These are phyloP conservation scores for Nesidiocoris tenuis DNA, from an alignment of 2,888 invertebrate genomes.

Conservation along the genomic window DNA sequence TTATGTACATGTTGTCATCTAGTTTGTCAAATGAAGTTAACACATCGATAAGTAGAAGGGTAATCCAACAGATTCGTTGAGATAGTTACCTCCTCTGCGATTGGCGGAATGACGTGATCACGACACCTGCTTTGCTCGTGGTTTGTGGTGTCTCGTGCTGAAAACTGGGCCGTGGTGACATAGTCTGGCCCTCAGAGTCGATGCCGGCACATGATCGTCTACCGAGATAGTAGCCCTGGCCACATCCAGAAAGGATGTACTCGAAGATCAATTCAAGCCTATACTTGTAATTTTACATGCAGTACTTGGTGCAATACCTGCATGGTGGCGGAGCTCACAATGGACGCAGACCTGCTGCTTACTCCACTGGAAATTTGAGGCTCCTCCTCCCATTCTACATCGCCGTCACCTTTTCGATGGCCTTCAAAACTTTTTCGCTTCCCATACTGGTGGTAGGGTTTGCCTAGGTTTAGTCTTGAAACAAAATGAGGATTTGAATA, in stretches of 20 bases:
- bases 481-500: too few species aligned
- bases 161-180: conserved; percentile 59
- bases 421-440: conserved; percentile 47
- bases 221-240: conserved; percentile 58
- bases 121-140: conserved; percentile 79
- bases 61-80: too few species aligned
- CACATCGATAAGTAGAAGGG: too few species aligned
- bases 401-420: conserved; percentile 38
- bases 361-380: conserved; percentile 44
- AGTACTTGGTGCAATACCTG: too few species aligned
- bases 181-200: conserved; percentile 47
- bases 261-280: too few species aligned
- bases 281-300: too few species aligned
- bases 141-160: conserved; percentile 62
- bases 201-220: conserved; percentile 46
- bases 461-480: conserved; percentile 24
- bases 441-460: conserved; percentile 26
- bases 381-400: conserved; percentile 47
- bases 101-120: conserved; percentile 84
- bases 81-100: conserved; percentile 74
- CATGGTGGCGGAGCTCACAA: conserved; percentile 50
- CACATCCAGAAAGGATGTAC: not conserved
- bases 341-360: conserved; percentile 51
- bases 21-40: too few species aligned
- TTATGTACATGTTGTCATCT: too few species aligned